Conservation (phyloP, 2,888 invertebrate genomes). For the Eurytoma californica region DNA sequence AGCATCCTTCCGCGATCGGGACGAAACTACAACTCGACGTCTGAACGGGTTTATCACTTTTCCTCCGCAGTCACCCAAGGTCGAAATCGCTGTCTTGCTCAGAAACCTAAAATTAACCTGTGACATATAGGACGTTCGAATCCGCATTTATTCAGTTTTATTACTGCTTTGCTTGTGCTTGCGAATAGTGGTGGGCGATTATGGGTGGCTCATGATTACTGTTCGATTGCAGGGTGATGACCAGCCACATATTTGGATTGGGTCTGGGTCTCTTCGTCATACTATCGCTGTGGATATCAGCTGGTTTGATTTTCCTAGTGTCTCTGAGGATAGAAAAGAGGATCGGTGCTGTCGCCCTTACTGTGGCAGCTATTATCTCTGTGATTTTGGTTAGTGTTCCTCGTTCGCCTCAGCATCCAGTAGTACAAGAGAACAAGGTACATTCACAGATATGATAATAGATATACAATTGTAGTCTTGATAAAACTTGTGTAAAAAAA, state of each 20-base stretch:
- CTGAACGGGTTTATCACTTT: not conserved
- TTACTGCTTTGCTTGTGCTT: not conserved
- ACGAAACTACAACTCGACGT: not conserved
- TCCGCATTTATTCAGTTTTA: not conserved
- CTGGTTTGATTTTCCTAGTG: slow-evolving; percentile 80
- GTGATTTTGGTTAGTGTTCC: slow-evolving; percentile 80
- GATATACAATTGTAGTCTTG: too few species aligned
- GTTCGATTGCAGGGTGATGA: slow-evolving; percentile 64
- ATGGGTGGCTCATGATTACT: too few species aligned
- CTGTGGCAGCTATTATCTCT: slow-evolving; percentile 78
- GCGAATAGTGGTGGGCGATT: not conserved
- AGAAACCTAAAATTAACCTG: slow-evolving; percentile 8
- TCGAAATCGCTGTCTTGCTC: not conserved
- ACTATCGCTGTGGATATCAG: slow-evolving; percentile 80
- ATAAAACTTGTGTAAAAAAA: too few species aligned
- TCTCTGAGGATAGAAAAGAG: slow-evolving; percentile 81
- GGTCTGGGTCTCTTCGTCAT: slow-evolving; percentile 83
- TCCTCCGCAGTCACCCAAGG: not conserved
- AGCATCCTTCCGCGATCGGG: not conserved
- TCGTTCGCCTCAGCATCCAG: slow-evolving; percentile 74
- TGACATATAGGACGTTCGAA: not conserved
- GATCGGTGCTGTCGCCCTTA: slow-evolving; percentile 80
- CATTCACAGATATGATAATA: slow-evolving; percentile 57
- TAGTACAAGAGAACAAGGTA: slow-evolving; percentile 76
- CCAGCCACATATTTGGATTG: slow-evolving; percentile 75